A percentile compares a stretch with the other conserved stretches of the same genome.
These are phyloP conservation scores for Dreissena rostriformis DNA, from an alignment of 1,140 invertebrate species.

Conservation along the genomic window DNA sequence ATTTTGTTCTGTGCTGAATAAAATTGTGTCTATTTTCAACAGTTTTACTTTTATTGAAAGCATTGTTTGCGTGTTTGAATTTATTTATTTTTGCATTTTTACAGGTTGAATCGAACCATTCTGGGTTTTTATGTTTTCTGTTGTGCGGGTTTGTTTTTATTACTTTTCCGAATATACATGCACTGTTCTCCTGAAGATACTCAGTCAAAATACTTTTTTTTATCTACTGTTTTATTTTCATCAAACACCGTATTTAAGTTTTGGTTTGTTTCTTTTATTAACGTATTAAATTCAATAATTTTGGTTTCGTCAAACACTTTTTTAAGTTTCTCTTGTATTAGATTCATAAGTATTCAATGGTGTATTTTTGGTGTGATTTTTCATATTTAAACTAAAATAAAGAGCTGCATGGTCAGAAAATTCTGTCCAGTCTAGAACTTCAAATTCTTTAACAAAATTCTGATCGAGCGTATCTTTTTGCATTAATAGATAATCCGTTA, in stretches of 20 bases:
- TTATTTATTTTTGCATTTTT: background rate
- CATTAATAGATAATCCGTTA: constrained; percentile 1
- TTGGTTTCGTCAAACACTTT: background rate
- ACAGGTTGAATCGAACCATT: background rate
- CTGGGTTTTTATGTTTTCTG: background rate
- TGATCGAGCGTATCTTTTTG: background rate
- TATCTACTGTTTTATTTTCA: background rate
- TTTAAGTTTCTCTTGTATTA: background rate
- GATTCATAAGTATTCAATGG: background rate
- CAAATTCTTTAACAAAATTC: background rate
- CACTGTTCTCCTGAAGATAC: too few species aligned
- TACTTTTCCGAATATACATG: too few species aligned
- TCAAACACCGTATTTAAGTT: background rate
- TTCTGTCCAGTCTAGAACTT: background rate
- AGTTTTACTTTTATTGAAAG: background rate
- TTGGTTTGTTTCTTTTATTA: too few species aligned
- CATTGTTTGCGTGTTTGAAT: background rate
- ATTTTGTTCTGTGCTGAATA: background rate
- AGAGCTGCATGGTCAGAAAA: constrained; percentile 1
- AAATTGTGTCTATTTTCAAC: background rate
- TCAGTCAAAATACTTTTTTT: too few species aligned
- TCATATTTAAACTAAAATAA: background rate
- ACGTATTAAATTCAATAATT: background rate
- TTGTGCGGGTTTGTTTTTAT: too few species aligned
- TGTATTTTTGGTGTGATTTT: background rate